Evolutionary conservation across 2,888 invertebrate species (phyloP), one percentile per base, ranked within the genome.

Genomic region (Tribolium freemani): DNA sequence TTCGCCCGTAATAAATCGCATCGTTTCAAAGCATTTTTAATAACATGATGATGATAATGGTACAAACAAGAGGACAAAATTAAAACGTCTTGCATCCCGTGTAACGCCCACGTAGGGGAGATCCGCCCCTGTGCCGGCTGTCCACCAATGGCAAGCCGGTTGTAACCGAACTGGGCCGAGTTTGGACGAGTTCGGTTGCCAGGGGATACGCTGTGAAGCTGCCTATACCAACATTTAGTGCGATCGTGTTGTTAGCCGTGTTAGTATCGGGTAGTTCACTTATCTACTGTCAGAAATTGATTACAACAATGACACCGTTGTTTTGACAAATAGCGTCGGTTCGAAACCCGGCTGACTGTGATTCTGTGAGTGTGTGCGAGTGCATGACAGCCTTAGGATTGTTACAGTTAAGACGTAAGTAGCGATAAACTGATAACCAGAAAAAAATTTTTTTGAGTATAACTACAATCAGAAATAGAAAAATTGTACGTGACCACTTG

Each of bases 161-260:
- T 54, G 46, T 60, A 9, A 8, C 69, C 86, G 86, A 80, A 57
- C 5, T 5, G 11, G 3, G 11, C n/a, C 87, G 87, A 82, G 71
- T 16, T 13, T 51, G 5, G 13, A 61, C 87, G 87, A 87, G 69
- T 45, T 51, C 67, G 78, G 87, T 87, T 87, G 86, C 86, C 82
- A 86, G 81, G 87, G 87, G 87, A 83, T 83, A 87, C 87, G 83
- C 80, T 80, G 79, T 82, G 82, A 85, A 83, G 81, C 84, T 80
- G 80, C 82, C 77, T 82, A 81, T 82, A 80, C 82, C 80, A 83
- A 84, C 85, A 84, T 76, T 86, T 85, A 87, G 87, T 87, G 81
- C 82, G 84, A 80, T 83, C 86, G 86, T 84, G 86, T 84, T 83
- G 82, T 81, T 82, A 84, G 81, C 77, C 83, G 84, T 82, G 84